Evolutionary conservation across 2,113 vertebrate genomes (phyloP).

Genomic region (Athene cunicularia): DNA sequence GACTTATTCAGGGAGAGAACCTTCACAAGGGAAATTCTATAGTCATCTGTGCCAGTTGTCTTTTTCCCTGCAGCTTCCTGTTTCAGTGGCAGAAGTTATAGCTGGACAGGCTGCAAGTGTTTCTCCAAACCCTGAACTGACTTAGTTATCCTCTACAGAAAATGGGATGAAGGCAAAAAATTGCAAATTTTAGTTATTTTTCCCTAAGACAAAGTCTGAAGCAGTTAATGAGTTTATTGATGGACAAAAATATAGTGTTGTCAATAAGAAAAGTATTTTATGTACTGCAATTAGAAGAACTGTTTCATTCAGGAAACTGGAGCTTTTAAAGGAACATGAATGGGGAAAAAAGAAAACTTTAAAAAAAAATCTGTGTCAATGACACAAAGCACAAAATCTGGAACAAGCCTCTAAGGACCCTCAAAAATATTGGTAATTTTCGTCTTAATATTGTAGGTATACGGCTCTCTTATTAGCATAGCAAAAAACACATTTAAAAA

Average conservation of each 20-base stretch:
- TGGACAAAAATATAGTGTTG: not conserved
- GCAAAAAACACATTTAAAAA: not conserved
- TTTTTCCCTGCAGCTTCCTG: not conserved
- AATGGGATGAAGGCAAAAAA: not conserved
- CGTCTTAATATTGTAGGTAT: not conserved
- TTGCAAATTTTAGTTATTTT: not conserved
- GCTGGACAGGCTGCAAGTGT: not conserved
- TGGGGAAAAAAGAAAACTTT: no score
- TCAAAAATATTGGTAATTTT: not conserved
- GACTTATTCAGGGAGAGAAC: not conserved
- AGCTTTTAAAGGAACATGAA: not conserved
- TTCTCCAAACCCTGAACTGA: not conserved
- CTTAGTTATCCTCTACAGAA: conserved; percentile 18
- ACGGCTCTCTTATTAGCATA: not conserved
- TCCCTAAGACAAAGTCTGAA: not conserved
- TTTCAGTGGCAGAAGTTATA: not conserved
- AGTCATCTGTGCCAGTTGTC: not conserved
- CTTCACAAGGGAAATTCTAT: not conserved
- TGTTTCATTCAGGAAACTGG: not conserved
- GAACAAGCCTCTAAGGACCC: not conserved
- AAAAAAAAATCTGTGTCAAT: not conserved
- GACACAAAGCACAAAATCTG: not conserved
- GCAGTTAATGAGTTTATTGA: conserved; percentile 34
- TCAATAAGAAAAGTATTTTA: conserved; percentile 11
- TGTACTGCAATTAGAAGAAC: conserved; percentile 9